Evolutionary conservation across 2,888 invertebrate genomes (phyloP).

Genomic region (Athetis lepigone): DNA sequence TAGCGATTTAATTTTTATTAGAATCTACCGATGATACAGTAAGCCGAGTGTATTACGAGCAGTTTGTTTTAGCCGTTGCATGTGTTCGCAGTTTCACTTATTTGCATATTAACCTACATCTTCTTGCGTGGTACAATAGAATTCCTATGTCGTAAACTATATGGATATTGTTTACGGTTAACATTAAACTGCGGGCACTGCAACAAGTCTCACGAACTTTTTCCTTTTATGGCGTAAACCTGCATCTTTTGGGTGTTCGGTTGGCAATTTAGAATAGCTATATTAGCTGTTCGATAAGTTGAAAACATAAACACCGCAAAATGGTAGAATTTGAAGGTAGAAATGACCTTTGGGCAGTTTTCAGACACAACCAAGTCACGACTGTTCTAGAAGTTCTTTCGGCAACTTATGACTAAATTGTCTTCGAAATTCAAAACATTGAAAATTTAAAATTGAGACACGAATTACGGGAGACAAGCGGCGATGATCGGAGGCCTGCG

Average conservation of each 20-base stretch:
- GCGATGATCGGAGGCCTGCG: constrained; percentile 81
- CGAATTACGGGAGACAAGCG: constrained; percentile 80
- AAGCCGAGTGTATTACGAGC: constrained; percentile 21
- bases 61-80: constrained; percentile 33
- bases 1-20: constrained; percentile 8
- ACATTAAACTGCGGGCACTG: constrained; percentile 29
- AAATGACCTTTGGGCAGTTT: not conserved
- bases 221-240: constrained; percentile 50
- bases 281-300: not conserved
- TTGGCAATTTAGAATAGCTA: constrained; percentile 17
- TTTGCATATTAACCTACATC: constrained; percentile 62
- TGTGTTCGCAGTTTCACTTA: constrained; percentile 55
- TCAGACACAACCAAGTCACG: not conserved
- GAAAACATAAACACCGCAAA: not conserved
- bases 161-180: constrained; percentile 42
- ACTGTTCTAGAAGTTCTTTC: not conserved
- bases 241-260: constrained; percentile 21
- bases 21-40: constrained; percentile 22
- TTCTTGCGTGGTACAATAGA: constrained; percentile 46
- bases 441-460: constrained; percentile 78
- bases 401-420: constrained; percentile 1
- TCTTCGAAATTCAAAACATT: constrained; percentile 54
- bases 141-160: constrained; percentile 45
- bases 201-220: constrained; percentile 53
- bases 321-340: not conserved